phyloP scores from a whole-genome alignment of 1,140 invertebrate species.

The Conus betulinus region DNA sequence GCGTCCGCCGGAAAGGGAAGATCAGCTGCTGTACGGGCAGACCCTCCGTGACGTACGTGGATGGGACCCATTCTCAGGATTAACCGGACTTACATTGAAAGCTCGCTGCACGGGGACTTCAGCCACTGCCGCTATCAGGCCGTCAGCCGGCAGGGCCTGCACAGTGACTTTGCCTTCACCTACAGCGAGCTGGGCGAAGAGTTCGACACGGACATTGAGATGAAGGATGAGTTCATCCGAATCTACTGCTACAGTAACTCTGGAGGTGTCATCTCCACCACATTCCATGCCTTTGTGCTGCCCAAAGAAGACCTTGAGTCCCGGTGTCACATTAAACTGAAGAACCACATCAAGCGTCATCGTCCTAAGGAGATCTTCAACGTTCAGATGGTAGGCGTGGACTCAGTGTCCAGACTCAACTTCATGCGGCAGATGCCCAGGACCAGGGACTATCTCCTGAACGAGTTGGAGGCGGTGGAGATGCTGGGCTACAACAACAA shows the following conservation, averaged over 20 bases:
- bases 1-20: constrained; percentile 79
- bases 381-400: constrained; percentile 89
- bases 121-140: constrained; percentile 68
- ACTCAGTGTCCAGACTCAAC: constrained; percentile 90
- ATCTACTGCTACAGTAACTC: constrained; percentile 63
- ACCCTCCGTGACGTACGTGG: constrained; percentile 73
- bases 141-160: constrained; percentile 63
- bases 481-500: constrained; percentile 72
- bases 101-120: constrained; percentile 60
- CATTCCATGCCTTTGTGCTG: constrained; percentile 75
- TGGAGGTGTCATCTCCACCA: constrained; percentile 70
- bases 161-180: constrained; percentile 46
- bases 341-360: constrained; percentile 42
- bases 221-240: constrained; percentile 67
- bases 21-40: constrained; percentile 80
- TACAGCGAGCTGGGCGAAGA: constrained; percentile 31
- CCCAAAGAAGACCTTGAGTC: constrained; percentile 72
- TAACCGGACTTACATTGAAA: constrained; percentile 58
- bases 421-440: constrained; percentile 88
- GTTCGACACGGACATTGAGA: constrained; percentile 48
- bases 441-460: constrained; percentile 80
- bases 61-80: constrained; percentile 63
- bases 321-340: constrained; percentile 48
- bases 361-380: constrained; percentile 63
- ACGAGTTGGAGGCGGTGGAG: constrained; percentile 66